Evolutionary conservation across 2,113 vertebrate species (phyloP).

Genomic region (Anolis sagrei): DNA sequence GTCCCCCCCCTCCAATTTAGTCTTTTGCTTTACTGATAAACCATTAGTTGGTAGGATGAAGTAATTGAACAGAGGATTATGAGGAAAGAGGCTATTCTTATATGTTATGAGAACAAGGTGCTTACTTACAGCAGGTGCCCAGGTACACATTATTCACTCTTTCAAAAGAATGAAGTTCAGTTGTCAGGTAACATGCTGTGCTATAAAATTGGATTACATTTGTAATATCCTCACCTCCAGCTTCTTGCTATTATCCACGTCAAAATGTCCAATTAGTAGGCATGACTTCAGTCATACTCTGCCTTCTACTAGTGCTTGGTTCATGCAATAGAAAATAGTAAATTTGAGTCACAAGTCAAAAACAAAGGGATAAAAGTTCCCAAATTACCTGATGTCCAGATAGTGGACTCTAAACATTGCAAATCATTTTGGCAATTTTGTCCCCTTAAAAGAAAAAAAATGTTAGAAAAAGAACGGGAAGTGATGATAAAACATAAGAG

Average conservation of each 20-base stretch:
- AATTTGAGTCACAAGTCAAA: neutral
- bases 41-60: neutral
- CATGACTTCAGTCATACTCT: constrained; percentile 27
- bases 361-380: neutral
- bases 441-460: too few species aligned
- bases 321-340: neutral
- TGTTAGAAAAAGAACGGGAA: too few species aligned
- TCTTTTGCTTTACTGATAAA: neutral
- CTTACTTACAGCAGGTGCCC: neutral
- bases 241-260: constrained; percentile 12
- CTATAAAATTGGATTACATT: neutral
- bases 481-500: too few species aligned
- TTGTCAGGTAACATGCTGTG: constrained; percentile 3
- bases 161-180: constrained; percentile 28
- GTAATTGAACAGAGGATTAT: constrained; percentile 17
- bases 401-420: neutral
- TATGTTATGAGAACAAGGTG: constrained; percentile 7
- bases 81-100: neutral
- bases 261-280: constrained; percentile 8
- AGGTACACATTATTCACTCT: neutral
- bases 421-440: neutral
- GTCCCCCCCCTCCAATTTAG: neutral
- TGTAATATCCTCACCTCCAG: constrained; percentile 2
- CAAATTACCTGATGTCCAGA: neutral
- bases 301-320: neutral